These are phyloP conservation scores for Drosophila truncata DNA, from an alignment of 1,140 invertebrate species.

Conservation along the genomic window DNA sequence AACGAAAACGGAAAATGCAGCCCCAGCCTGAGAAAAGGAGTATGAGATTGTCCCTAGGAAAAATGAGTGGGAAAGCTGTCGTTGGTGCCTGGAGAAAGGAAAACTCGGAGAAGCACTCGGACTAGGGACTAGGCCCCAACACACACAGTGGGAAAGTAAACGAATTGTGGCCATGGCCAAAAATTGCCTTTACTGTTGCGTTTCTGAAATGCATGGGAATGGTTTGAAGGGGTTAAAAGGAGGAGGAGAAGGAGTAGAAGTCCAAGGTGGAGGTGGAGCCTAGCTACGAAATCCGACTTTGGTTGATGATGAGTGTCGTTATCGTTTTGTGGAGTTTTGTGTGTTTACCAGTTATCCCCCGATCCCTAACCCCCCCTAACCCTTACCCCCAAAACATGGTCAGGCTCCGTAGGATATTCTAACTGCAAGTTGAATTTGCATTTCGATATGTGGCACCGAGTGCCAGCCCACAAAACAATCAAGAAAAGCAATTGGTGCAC, in stretches of 20 bases:
- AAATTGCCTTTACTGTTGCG: conserved; percentile 69
- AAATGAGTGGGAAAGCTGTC: background rate
- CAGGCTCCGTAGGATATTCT: conserved; percentile 50
- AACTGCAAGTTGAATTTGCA: conserved; percentile 79
- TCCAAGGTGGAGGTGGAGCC: conserved; percentile 10
- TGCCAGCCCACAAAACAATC: conserved; percentile 70
- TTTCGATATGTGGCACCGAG: conserved; percentile 72
- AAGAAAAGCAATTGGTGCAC: conserved; percentile 80
- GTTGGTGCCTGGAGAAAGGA: conserved; percentile 12
- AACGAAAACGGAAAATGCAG: conserved; percentile 83
- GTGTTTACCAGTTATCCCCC: conserved; percentile 27
- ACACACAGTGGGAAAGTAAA: conserved; percentile 63
- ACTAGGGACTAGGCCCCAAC: background rate
- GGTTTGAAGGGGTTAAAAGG: background rate
- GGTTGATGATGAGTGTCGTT: conserved; percentile 83
- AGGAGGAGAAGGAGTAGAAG: background rate
- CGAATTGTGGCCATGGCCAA: conserved; percentile 65
- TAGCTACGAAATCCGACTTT: conserved; percentile 72
- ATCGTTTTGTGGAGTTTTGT: conserved; percentile 79
- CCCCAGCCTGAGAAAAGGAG: conserved; percentile 26
- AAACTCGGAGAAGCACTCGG: conserved; percentile 16
- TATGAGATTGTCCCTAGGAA: conserved; percentile 38
- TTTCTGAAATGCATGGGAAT: conserved; percentile 71
- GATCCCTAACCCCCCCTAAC: background rate
- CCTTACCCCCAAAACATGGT: too few relatives aligned